Conservation (phyloP, 2,888 invertebrate species). For the Cremastobaeus sp. region DNA sequence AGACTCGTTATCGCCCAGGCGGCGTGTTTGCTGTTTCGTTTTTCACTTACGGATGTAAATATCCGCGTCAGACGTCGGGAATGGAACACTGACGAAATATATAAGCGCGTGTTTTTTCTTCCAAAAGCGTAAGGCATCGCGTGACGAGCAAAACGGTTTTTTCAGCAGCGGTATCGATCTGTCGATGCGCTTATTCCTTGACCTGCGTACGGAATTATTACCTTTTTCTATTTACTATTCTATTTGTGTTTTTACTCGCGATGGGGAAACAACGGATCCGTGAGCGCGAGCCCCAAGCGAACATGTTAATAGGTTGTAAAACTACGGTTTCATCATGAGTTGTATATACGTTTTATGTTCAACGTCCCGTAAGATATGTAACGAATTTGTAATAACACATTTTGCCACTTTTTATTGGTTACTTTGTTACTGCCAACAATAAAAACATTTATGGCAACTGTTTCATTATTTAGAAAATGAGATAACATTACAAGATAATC, state of each 20-base stretch:
- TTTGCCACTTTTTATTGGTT: slow-evolving; percentile 31
- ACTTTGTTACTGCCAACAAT: slow-evolving; percentile 22
- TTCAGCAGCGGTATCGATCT: slow-evolving; percentile 45
- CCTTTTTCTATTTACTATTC: slow-evolving; percentile 46
- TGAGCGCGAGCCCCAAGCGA: too few species aligned
- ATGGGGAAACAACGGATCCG: slow-evolving; percentile 28
- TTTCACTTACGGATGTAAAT: slow-evolving; percentile 6
- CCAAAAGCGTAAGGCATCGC: slow-evolving; percentile 48
- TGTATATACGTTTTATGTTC: slow-evolving; percentile 31
- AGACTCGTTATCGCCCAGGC: too few species aligned
- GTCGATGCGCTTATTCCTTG: slow-evolving; percentile 54
- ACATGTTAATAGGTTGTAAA: slow-evolving; percentile 52
- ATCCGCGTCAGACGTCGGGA: slow-evolving; percentile 10
- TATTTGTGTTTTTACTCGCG: slow-evolving; percentile 41
- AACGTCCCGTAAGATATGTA: slow-evolving; percentile 22
- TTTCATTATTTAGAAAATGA: slow-evolving; percentile 15
- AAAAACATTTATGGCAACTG: slow-evolving; percentile 19
- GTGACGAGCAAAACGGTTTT: slow-evolving; percentile 52
- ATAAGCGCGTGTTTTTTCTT: slow-evolving; percentile 30
- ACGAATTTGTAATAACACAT: slow-evolving; percentile 22
- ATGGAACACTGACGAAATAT: slow-evolving; percentile 21
- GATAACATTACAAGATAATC: slow-evolving; percentile 10
- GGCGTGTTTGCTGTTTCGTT: too few species aligned
- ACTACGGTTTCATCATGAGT: slow-evolving; percentile 40
- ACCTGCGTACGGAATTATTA: slow-evolving; percentile 59